Percentiles rank a stretch among this genome's conserved stretches.
Conservation (phyloP, 2,797 vertebrate species). For the Sebastes wilsoni region DNA sequence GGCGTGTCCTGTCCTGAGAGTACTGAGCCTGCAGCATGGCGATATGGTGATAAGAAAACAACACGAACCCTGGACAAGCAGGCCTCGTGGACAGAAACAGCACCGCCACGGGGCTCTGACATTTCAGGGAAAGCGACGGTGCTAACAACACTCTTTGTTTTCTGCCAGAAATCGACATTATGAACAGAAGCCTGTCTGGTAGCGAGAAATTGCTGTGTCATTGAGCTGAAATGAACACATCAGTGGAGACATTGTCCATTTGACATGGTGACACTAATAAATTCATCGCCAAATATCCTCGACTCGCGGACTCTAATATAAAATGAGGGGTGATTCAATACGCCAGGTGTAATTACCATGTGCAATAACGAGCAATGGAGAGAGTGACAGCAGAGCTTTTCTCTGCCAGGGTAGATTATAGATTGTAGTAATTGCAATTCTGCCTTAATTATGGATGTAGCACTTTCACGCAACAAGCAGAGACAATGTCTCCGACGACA, state of each 20-base stretch:
- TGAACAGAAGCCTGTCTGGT: conserved; percentile 39
- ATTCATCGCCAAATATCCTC: conserved; percentile 62
- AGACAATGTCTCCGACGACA: conserved; percentile 30
- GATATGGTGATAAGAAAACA: conserved; percentile 61
- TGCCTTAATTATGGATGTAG: conserved; percentile 67
- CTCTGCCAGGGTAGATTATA: conserved; percentile 67
- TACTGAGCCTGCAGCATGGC: conserved; percentile 40
- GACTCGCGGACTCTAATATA: conserved; percentile 48
- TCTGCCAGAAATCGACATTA: conserved; percentile 47
- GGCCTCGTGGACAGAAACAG: conserved; percentile 41
- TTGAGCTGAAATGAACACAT: conserved; percentile 61
- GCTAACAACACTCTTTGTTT: conserved; percentile 60
- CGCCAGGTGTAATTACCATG: conserved; percentile 70
- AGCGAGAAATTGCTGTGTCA: conserved; percentile 58
- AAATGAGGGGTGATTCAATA: conserved; percentile 69
- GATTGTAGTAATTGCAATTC: conserved; percentile 71
- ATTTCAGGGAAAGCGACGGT: conserved; percentile 58
- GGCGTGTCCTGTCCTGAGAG: conserved; percentile 61
- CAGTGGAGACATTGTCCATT: conserved; percentile 58
- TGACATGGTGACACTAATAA: conserved; percentile 65
- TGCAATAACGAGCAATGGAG: conserved; percentile 60
- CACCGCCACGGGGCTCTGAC: conserved; percentile 54
- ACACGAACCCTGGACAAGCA: conserved; percentile 39
- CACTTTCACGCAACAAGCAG: conserved; percentile 48
- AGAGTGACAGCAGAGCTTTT: conserved; percentile 62